Evolutionary conservation across 2,888 invertebrate species (phyloP), one percentile per base, ranked within the genome.

Genomic region (Matsumyia berberina): DNA sequence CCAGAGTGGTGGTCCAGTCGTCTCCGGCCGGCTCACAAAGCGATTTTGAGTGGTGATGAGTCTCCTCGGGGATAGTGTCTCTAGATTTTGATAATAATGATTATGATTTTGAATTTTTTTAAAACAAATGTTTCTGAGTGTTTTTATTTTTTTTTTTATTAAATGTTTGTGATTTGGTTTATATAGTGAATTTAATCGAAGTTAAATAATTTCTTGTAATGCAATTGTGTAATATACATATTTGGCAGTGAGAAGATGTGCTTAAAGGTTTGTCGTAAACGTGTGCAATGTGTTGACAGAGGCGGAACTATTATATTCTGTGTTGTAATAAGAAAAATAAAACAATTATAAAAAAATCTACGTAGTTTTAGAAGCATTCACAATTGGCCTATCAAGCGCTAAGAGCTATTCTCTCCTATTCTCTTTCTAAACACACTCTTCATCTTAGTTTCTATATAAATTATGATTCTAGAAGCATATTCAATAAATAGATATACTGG

Each of bases 51-150:
- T 93, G 93, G 72, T 93, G 92, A 88, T 92, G 93, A 89, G 94
- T 94, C 89, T 95, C 95, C 92, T 96, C 95, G 70, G 95, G 95
- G 88, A 95, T 95, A 83, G 94, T 94, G 90, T 95, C 94, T 87
- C 95, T 92, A 74, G 11, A 69, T 67, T 57, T 72, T 66, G 37
- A 60, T 57, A 69, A 77, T 29, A 76, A 67, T 46, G 19, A 70
- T 29, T 51, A 78, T 64, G 53, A 69, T 57, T 44, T 49, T 66
- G 5, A 70, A 60, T 53, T 29, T 24, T 24, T 24, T 24, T 24
- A 3, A 3, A 24, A 3, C 4, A 24, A 24, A 24, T 24, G 24
- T 24, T 24, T 24, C 24, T 24, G 24, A 24, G 17, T 31, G n/a
- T 31, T 5, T 42, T 55, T 44, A 33, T 15, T 17, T 33, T 12